Evolutionary conservation across 1,140 invertebrate species (phyloP).

Genomic region (Aphaenogaster rudis): DNA sequence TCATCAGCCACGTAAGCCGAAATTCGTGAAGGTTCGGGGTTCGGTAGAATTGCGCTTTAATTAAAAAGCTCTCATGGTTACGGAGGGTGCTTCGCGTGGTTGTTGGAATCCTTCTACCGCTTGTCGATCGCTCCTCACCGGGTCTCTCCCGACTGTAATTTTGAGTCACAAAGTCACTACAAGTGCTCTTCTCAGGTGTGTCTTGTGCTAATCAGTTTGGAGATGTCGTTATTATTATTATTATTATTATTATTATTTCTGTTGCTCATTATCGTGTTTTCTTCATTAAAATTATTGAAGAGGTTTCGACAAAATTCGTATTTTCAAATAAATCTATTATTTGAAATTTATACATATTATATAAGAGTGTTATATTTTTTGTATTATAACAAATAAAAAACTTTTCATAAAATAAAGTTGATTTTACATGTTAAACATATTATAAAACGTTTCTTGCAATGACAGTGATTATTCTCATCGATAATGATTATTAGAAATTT

Average conservation of each 20-base stretch:
- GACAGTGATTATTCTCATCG: neutral
- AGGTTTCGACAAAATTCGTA: neutral
- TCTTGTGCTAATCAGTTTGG: constrained; percentile 40
- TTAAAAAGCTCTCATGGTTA: constrained; percentile 51
- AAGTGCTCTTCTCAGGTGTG: constrained; percentile 13
- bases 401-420: neutral
- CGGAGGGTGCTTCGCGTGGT: constrained; percentile 8
- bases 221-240: constrained; percentile 6
- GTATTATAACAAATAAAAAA: neutral
- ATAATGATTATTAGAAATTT: neutral
- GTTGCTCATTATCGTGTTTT: constrained; percentile 5
- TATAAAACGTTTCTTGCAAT: neutral
- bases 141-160: constrained; percentile 23
- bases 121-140: constrained; percentile 34
- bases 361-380: neutral
- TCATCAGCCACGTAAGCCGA: constrained; percentile 23
- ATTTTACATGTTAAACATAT: neutral
- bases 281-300: constrained; percentile 11
- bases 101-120: neutral
- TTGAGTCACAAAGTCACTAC: constrained; percentile 22
- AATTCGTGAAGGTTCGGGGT: constrained; percentile 13
- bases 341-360: neutral
- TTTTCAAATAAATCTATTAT: neutral
- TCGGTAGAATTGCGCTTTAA: constrained; percentile 34
- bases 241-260: constrained; percentile 33